Percentiles rank a stretch among this genome's conserved stretches.
These are phyloP conservation scores for Pheosia tremula DNA, from an alignment of 2,888 invertebrate species.

Conservation along the genomic window DNA sequence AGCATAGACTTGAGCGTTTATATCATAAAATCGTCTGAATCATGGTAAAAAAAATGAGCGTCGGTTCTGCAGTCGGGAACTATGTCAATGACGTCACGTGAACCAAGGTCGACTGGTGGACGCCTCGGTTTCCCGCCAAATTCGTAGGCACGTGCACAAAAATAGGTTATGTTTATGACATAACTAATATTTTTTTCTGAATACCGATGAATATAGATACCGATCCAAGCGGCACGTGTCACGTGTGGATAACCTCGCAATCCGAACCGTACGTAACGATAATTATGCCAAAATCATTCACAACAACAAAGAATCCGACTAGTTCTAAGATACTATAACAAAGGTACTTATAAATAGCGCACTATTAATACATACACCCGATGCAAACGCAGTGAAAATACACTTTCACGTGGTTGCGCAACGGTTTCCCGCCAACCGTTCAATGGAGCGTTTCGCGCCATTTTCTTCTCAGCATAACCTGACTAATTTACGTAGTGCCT, in stretches of 20 bases:
- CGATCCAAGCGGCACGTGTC: not conserved
- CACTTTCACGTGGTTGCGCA: constrained; percentile 69
- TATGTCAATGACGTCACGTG: constrained; percentile 79
- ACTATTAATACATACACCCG: constrained; percentile 23
- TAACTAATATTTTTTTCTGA: not conserved
- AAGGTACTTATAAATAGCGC: constrained; percentile 20
- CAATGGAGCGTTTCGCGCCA: constrained; percentile 80
- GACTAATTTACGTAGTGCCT: constrained; percentile 54
- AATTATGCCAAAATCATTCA: not conserved
- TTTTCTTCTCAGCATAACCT: constrained; percentile 60
- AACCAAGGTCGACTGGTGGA: constrained; percentile 75
- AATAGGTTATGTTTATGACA: constrained; percentile 46
- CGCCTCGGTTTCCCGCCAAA: constrained; percentile 76
- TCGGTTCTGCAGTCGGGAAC: constrained; percentile 73
- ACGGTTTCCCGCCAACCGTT: constrained; percentile 75
- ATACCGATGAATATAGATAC: not conserved
- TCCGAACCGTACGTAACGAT: not conserved
- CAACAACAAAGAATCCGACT: constrained; percentile 10
- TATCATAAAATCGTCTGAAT: constrained; percentile 56
- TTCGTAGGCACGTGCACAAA: constrained; percentile 46
- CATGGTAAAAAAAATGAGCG: constrained; percentile 59
- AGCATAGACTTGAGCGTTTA: constrained; percentile 22
- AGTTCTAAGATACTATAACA: constrained; percentile 10
- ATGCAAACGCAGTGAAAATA: constrained; percentile 50
- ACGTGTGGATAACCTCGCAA: not conserved